These are phyloP conservation scores for Rhabdomys dilectus DNA, from an alignment of 2,113 vertebrate genomes.

Conservation along the genomic window DNA sequence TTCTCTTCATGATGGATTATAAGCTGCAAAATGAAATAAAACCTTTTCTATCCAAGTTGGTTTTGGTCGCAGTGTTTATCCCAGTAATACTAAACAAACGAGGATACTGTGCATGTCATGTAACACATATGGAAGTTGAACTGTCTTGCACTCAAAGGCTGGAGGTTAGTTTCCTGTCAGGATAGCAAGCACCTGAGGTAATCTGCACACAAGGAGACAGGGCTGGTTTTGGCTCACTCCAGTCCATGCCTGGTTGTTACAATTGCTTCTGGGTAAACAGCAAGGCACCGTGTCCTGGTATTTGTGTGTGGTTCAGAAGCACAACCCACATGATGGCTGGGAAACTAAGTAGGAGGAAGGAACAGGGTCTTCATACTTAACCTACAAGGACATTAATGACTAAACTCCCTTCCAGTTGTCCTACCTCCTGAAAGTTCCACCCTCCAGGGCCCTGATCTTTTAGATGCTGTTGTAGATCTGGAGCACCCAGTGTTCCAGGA, in stretches of 20 bases:
- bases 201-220: background rate
- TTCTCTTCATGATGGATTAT: background rate
- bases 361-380: background rate
- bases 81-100: background rate
- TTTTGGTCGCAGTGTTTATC: background rate
- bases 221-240: background rate
- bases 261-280: background rate
- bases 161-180: background rate
- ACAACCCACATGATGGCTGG: no score
- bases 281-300: background rate
- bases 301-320: background rate
- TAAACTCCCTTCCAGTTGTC: no score
- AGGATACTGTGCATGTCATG: background rate
- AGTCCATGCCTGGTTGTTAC: no score
- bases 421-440: background rate
- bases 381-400: background rate
- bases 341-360: no score
- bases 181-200: no score
- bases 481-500: background rate
- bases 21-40: background rate
- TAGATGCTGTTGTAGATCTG: no score
- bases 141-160: no score
- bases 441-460: accelerated
- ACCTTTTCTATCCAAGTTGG: background rate
- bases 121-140: background rate